Conservation (phyloP, 2,113 vertebrate genomes). For the Sprattus sprattus region DNA sequence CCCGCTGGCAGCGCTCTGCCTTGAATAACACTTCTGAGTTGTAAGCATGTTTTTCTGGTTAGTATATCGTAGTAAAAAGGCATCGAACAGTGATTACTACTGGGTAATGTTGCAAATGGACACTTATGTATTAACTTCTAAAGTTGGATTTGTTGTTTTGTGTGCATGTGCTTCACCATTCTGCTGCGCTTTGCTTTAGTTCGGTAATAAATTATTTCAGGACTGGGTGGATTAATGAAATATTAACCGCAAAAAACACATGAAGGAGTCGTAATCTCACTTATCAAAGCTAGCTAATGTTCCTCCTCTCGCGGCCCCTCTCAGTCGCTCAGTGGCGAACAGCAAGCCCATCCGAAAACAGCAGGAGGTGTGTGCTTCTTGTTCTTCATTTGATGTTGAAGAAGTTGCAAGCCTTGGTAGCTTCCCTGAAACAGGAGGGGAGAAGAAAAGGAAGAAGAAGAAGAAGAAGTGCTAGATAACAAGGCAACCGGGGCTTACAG, state of each 20-base stretch:
- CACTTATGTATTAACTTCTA: background rate
- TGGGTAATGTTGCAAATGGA: background rate
- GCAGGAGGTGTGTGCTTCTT: background rate
- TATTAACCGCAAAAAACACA: slow-evolving; percentile 65
- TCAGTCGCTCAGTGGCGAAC: background rate
- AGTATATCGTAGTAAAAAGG: background rate
- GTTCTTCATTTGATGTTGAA: background rate
- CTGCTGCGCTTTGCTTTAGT: slow-evolving; percentile 74
- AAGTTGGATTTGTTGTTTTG: slow-evolving; percentile 60
- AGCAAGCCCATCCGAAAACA: background rate
- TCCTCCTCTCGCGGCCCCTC: slow-evolving; percentile 35
- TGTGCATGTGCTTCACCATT: slow-evolving; percentile 67
- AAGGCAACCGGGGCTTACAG: background rate
- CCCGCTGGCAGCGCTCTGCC: background rate
- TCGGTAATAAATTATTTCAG: slow-evolving; percentile 76
- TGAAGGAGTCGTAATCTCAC: slow-evolving; percentile 45
- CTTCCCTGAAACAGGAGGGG: background rate
- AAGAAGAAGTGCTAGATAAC: background rate
- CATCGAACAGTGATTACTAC: background rate
- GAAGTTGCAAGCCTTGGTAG: background rate
- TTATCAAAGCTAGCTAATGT: slow-evolving; percentile 59
- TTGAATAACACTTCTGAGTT: background rate
- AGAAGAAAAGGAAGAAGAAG: background rate
- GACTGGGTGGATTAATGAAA: slow-evolving; percentile 66
- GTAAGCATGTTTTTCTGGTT: background rate